Evolutionary conservation across 2,113 vertebrate species (phyloP).

Genomic region (Thamnophis sirtalis): DNA sequence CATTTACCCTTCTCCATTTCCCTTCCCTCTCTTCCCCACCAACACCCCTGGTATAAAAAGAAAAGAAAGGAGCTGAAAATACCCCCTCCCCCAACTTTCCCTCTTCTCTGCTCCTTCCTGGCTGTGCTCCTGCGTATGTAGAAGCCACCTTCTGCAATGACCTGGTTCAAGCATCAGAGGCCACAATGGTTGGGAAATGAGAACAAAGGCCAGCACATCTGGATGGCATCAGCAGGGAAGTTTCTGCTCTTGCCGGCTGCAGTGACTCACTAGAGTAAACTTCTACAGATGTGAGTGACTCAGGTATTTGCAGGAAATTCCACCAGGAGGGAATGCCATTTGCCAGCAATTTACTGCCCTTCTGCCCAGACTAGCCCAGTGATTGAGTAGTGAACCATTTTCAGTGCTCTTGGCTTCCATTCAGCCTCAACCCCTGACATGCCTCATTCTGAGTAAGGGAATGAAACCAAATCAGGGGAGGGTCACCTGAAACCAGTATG

Average conservation of each 20-base stretch:
- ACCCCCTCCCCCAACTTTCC: neutral
- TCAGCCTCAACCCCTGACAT: conserved; percentile 39
- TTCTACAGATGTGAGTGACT: neutral
- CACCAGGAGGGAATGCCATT: fast-evolving
- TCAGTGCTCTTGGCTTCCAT: conserved; percentile 4
- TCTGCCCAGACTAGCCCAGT: conserved; percentile 54
- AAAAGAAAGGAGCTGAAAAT: neutral
- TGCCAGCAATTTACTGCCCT: conserved; percentile 39
- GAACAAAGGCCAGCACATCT: neutral
- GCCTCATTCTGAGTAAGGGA: conserved; percentile 36
- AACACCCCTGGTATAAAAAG: neutral
- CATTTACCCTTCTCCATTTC: neutral
- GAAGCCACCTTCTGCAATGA: neutral
- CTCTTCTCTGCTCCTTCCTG: neutral
- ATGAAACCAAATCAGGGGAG: conserved; percentile 42
- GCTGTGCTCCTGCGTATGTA: neutral
- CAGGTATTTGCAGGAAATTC: neutral
- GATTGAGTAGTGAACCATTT: conserved; percentile 27
- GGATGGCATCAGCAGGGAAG: neutral
- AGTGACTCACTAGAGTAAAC: neutral
- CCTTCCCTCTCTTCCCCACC: neutral
- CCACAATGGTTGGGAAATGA: neutral
- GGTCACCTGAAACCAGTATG: conserved; percentile 64
- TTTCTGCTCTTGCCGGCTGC: neutral
- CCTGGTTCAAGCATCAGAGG: neutral